Percentiles rank a stretch among this genome's conserved stretches.
Conservation (phyloP, 2,888 invertebrate genomes). For the Tricholauxania praeusta region DNA sequence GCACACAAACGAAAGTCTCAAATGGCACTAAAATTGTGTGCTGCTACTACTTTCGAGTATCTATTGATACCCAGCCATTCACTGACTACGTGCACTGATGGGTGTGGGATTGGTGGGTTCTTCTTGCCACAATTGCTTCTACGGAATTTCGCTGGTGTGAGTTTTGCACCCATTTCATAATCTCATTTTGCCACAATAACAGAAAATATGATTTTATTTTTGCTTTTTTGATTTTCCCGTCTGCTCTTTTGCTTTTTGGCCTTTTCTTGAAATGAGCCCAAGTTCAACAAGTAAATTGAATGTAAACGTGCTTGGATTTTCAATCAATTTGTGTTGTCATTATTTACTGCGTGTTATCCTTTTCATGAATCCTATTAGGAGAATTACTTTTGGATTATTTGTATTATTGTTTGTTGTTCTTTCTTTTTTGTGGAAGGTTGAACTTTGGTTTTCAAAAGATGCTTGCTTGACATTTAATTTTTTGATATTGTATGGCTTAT, state of each 20-base stretch:
- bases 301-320: constrained; percentile 58
- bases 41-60: too few relatives aligned
- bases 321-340: constrained; percentile 48
- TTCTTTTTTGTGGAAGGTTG: background rate
- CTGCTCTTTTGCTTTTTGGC: constrained; percentile 19
- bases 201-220: constrained; percentile 45
- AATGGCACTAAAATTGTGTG: too few relatives aligned
- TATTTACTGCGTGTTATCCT: constrained; percentile 53
- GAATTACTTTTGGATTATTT: constrained; percentile 51
- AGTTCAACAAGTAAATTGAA: constrained; percentile 62
- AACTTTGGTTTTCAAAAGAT: background rate
- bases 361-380: constrained; percentile 53
- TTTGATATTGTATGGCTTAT: too few relatives aligned
- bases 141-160: too few relatives aligned
- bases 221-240: background rate
- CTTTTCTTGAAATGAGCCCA: constrained; percentile 39
- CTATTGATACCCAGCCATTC: too few relatives aligned
- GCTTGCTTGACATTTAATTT: too few relatives aligned
- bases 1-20: too few relatives aligned
- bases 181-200: constrained; percentile 43
- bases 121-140: too few relatives aligned
- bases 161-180: constrained; percentile 40
- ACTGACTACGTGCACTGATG: too few relatives aligned
- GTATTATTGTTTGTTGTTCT: constrained; percentile 43
- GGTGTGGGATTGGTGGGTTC: too few relatives aligned